Conservation (phyloP, 1,140 invertebrate species). For the Hypothenemus hampei region DNA sequence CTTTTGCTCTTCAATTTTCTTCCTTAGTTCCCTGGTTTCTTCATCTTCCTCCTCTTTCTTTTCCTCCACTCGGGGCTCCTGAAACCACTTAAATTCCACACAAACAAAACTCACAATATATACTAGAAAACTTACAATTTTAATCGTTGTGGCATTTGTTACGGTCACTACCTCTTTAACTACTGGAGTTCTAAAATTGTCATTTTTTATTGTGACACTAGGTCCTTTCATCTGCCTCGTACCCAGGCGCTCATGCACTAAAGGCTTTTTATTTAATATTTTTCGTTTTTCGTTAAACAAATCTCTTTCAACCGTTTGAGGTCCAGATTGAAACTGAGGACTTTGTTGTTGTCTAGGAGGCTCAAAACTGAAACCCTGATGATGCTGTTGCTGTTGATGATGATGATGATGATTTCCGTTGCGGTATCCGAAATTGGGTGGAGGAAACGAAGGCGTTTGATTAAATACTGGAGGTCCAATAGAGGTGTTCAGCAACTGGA, state of each 20-base stretch:
- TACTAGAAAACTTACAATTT: conserved; percentile 19
- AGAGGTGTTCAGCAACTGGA: too few relatives aligned
- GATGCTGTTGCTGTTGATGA: background rate
- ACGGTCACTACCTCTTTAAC: conserved; percentile 5
- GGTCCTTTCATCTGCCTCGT: background rate
- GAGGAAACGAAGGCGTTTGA: too few relatives aligned
- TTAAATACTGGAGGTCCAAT: too few relatives aligned
- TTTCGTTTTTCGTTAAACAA: background rate
- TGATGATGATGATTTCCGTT: background rate
- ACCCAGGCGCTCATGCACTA: conserved; percentile 10
- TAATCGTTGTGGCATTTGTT: conserved; percentile 12
- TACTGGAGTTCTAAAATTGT: conserved; percentile 2
- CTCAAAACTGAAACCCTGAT: background rate
- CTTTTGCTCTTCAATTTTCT: conserved; percentile 63
- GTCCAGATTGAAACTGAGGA: background rate
- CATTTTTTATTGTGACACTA: background rate
- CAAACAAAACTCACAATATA: background rate
- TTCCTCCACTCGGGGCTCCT: background rate
- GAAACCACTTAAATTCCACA: background rate
- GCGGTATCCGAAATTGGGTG: background rate
- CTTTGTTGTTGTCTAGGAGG: background rate
- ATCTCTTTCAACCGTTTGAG: background rate
- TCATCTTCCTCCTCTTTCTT: conserved; percentile 51
- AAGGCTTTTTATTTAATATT: background rate
- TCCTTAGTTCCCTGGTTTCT: conserved; percentile 57